A percentile compares a stretch with the other conserved stretches of the same genome.
Evolutionary conservation across 2,797 vertebrate genomes (phyloP).

Genomic region (Acipenser transmontanus): DNA sequence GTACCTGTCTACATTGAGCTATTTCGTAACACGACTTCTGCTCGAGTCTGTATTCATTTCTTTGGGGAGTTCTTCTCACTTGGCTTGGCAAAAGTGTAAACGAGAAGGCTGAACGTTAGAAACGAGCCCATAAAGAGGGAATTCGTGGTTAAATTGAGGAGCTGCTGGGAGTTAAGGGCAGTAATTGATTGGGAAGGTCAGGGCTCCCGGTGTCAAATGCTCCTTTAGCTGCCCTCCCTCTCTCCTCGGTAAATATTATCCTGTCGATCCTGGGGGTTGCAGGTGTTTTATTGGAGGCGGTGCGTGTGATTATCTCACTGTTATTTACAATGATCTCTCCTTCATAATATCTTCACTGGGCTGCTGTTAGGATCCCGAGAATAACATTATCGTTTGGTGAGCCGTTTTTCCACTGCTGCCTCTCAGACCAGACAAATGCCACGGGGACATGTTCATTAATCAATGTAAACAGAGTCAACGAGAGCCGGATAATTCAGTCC

Average conservation of each 20-base stretch:
- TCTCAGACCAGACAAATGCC: constrained; percentile 25
- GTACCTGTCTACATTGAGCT: too few relatives aligned
- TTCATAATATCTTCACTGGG: constrained; percentile 19
- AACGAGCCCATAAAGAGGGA: constrained; percentile 27
- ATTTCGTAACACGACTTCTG: constrained; percentile 2
- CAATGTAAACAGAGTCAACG: constrained; percentile 26
- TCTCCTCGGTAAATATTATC: constrained; percentile 35
- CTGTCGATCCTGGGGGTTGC: constrained; percentile 31
- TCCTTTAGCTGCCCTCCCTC: constrained; percentile 15
- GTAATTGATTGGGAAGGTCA: constrained; percentile 36
- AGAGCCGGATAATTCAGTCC: constrained; percentile 8
- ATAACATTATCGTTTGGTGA: constrained; percentile 12
- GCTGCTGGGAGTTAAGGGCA: constrained; percentile 25
- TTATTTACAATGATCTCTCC: constrained; percentile 39
- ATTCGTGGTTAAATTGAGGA: constrained; percentile 31
- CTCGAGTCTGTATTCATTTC: constrained; percentile 19
- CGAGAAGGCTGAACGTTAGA: constrained; percentile 22
- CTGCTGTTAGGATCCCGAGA: constrained; percentile 12
- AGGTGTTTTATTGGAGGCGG: constrained; percentile 35
- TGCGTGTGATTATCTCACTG: constrained; percentile 32
- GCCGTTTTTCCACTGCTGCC: constrained; percentile 2
- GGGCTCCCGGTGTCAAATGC: constrained; percentile 26
- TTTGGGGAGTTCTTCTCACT: constrained; percentile 20
- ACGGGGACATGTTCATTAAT: constrained; percentile 31
- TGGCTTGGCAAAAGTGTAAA: constrained; percentile 26